Evolutionary conservation across 2,797 vertebrate species (phyloP), one percentile per base, ranked within the genome.

Genomic region (Rhinogobio ventralis): DNA sequence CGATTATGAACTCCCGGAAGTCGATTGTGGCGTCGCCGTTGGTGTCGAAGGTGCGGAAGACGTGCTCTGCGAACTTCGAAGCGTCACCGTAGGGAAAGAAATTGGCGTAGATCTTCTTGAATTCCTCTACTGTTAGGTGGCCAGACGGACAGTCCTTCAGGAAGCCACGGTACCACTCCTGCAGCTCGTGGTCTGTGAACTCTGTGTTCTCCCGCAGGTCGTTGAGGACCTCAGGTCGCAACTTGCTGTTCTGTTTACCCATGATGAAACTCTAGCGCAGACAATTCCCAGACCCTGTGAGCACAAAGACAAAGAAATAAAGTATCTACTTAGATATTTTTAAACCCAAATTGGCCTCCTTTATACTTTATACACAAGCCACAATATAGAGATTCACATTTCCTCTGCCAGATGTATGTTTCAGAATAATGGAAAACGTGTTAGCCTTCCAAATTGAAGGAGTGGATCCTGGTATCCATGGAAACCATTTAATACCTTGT

Each of bases 231-330:
- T 96, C 96, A 0, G 96, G 96, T 45, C 95, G 92, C 75, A 96
- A 92, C 84, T 96, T 96, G 93, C 95, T 96, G 93, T 96, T 96
- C 91, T 96, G 96, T 88, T 96, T 96, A 77, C 96, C 96, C 96
- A 96, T 96, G 92, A 85, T 72, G 28, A 17, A 66, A 25, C 60
- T 36, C 30, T 81, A 39, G 19, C 15, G 15, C 57, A 25, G 76
- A 69, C 81, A 45, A 42, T 46, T 19, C 45, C 76, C 81, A 57
- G 78, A 84, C 85, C 33, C 49, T 79, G 78, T 67, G 19, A 51
- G 78, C 11, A 79, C 57, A 79, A 49, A 77, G 13, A 76, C 51
- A 76, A 39, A 57, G 11, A 71, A 69, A 28, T 30, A 60, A 67
- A 53, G 33, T 2, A 71, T 30, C 23, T 49, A 30, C 55, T 76